Evolutionary conservation across 1,140 invertebrate genomes (phyloP).

Genomic region (Musca vetustissima): DNA sequence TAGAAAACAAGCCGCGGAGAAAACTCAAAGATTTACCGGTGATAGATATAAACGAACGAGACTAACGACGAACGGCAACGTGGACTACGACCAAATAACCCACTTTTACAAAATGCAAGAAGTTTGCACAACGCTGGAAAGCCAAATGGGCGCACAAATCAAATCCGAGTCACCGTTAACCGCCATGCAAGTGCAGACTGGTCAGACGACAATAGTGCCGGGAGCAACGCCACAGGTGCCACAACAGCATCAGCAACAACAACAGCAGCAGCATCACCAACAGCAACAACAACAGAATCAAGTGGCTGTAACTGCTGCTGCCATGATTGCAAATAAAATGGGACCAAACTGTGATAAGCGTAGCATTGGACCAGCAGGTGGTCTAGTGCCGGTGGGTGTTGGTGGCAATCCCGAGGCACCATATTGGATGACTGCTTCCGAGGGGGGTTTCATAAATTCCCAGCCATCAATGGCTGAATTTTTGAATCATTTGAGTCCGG

Average conservation of each 20-base stretch:
- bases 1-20: no score
- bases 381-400: background rate
- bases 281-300: slow-evolving; percentile 30
- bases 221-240: slow-evolving; percentile 11
- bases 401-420: slow-evolving; percentile 36
- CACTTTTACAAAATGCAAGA: slow-evolving; percentile 48
- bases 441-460: slow-evolving; percentile 89
- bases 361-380: slow-evolving; percentile 24
- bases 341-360: slow-evolving; percentile 55
- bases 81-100: no score
- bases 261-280: background rate
- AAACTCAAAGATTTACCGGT: no score
- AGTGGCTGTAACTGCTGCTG: slow-evolving; percentile 37
- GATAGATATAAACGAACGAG: no score
- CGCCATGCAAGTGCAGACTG: slow-evolving; percentile 48
- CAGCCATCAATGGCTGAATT: slow-evolving; percentile 93
- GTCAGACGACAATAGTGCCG: slow-evolving; percentile 32
- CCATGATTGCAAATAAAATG: slow-evolving; percentile 52
- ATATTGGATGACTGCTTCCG: slow-evolving; percentile 58
- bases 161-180: slow-evolving; percentile 53
- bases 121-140: slow-evolving; percentile 51
- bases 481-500: slow-evolving; percentile 70
- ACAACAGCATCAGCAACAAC: slow-evolving; percentile 17
- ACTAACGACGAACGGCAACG: no score
- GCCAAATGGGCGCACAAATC: slow-evolving; percentile 53